These are phyloP conservation scores for Hypotaenidia philippensis DNA, from an alignment of 2,797 vertebrate genomes.

Conservation along the genomic window DNA sequence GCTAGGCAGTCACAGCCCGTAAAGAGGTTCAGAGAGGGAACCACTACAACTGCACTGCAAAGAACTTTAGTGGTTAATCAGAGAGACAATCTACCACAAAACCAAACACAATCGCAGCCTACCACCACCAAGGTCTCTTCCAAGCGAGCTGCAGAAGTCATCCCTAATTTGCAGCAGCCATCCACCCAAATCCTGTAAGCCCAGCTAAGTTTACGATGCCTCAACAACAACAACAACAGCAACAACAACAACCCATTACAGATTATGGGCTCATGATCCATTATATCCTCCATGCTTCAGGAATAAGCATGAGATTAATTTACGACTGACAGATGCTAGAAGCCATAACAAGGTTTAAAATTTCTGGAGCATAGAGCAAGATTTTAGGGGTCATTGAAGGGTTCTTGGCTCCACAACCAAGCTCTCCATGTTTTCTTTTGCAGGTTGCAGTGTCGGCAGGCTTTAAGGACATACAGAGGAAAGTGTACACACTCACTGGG, in stretches of 20 bases:
- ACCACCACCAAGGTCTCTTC: not conserved
- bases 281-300: not conserved
- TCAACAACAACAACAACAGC: not conserved
- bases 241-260: not conserved
- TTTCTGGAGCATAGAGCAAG: not conserved
- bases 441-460: conserved; percentile 13
- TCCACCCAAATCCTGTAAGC: not conserved
- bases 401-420: not conserved
- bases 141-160: not conserved
- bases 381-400: not conserved
- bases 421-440: not conserved
- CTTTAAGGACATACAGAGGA: not conserved
- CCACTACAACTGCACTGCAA: not conserved
- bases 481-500: not conserved
- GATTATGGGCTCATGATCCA: not conserved
- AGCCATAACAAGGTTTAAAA: not conserved
- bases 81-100: conserved; percentile 4
- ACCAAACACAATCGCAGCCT: not conserved
- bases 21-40: not conserved
- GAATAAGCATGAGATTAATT: not conserved
- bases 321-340: not conserved
- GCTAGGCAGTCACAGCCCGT: not conserved
- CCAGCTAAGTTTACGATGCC: not conserved
- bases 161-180: not conserved
- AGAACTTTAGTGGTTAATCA: not conserved